Evolutionary conservation across 1,140 invertebrate species (phyloP).

Genomic region (Anastrepha obliqua): DNA sequence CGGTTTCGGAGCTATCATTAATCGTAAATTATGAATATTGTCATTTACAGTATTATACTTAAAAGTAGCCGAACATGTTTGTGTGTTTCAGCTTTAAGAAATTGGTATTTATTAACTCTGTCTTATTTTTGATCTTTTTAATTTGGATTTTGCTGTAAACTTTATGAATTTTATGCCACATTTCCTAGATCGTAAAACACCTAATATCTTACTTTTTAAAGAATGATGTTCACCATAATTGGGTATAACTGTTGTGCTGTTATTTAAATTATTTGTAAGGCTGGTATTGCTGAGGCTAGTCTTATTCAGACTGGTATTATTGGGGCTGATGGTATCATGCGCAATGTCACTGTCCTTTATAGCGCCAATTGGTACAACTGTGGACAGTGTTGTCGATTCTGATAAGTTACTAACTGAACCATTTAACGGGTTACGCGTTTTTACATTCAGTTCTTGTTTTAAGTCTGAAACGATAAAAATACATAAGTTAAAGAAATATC

Average conservation of each 20-base stretch:
- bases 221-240: constrained; percentile 71
- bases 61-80: constrained; percentile 34
- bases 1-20: not conserved
- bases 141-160: constrained; percentile 25
- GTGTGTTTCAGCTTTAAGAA: not conserved
- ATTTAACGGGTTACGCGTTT: constrained; percentile 72
- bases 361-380: constrained; percentile 66
- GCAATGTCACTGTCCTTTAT: constrained; percentile 65
- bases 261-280: constrained; percentile 63
- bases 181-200: constrained; percentile 65
- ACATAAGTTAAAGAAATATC: not conserved
- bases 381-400: constrained; percentile 55
- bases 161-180: constrained; percentile 56
- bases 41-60: not conserved
- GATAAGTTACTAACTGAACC: constrained; percentile 74
- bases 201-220: constrained; percentile 72
- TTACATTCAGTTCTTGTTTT: constrained; percentile 89
- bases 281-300: constrained; percentile 48
- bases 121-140: not conserved
- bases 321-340: constrained; percentile 54
- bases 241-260: constrained; percentile 67
- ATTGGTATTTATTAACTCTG: not conserved
- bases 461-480: constrained; percentile 81
- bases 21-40: not conserved
- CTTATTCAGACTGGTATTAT: constrained; percentile 6